These are phyloP conservation scores for Tanypteryx hageni DNA, from an alignment of 2,888 invertebrate species.

Conservation along the genomic window DNA sequence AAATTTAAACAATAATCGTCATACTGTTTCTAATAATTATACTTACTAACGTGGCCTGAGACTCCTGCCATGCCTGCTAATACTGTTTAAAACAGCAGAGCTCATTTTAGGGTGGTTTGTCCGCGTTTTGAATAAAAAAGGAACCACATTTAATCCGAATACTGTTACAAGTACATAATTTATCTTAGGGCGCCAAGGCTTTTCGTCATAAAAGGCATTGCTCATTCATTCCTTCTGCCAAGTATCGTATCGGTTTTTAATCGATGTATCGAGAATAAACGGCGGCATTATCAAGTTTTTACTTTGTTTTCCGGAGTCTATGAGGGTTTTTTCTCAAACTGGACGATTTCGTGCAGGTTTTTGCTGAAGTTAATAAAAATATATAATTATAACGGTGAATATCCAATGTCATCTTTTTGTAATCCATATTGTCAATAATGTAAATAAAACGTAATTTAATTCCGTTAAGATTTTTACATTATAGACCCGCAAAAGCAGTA, in stretches of 20 bases:
- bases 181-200: neutral
- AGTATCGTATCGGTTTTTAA: neutral
- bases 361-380: neutral
- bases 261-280: neutral
- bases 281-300: neutral
- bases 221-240: neutral
- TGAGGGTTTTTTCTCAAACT: neutral
- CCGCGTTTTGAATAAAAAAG: neutral
- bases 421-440: neutral
- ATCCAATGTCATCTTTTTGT: neutral
- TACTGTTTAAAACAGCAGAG: neutral
- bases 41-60: neutral
- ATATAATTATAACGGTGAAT: neutral
- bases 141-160: neutral
- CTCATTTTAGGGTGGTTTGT: neutral
- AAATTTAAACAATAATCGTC: neutral
- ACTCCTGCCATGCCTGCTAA: neutral
- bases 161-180: constrained; percentile 20
- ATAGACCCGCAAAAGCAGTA: too few relatives aligned
- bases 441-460: too few relatives aligned
- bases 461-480: too few relatives aligned
- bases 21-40: neutral
- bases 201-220: neutral
- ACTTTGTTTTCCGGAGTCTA: neutral
- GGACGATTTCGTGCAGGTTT: neutral